Evolutionary conservation across 2,888 invertebrate species (phyloP).

Genomic region (Amiota mariae): DNA sequence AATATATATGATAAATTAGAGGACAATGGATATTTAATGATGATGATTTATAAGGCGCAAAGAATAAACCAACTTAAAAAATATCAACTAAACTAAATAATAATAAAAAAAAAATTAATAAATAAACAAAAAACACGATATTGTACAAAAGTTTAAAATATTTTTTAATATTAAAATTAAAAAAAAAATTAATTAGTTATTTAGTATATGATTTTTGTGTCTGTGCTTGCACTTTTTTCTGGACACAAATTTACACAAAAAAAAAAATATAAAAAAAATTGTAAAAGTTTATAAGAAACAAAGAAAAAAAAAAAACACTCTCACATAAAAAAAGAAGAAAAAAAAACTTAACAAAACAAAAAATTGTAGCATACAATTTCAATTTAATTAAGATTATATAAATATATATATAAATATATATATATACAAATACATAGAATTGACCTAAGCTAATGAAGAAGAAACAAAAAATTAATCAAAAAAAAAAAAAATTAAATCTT

Average conservation of each 20-base stretch:
- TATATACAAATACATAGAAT: conserved; percentile 19
- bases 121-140: conserved; percentile 47
- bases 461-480: conserved; percentile 12
- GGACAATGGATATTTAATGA: conserved; percentile 30
- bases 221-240: conserved; percentile 27
- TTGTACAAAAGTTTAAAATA: conserved; percentile 63
- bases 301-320: background rate
- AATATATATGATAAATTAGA: conserved; percentile 30
- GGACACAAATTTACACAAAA: conserved; percentile 21
- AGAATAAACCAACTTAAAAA: conserved; percentile 36
- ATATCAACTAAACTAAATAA: conserved; percentile 22
- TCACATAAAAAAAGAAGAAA: background rate
- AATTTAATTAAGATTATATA: conserved; percentile 21
- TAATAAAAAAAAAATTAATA: conserved; percentile 54
- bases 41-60: conserved; percentile 18
- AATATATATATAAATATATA: conserved; percentile 24
- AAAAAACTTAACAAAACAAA: background rate
- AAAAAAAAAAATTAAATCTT: conserved; percentile 7
- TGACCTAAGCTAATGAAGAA: background rate
- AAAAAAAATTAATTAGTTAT: conserved; percentile 34
- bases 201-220: conserved; percentile 9
- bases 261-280: background rate
- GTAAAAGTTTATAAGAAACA: background rate
- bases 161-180: conserved; percentile 55
- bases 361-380: conserved; percentile 20